These are phyloP conservation scores for Microcebus jonahi DNA, from an alignment of 2,113 vertebrate genomes.

Conservation along the genomic window DNA sequence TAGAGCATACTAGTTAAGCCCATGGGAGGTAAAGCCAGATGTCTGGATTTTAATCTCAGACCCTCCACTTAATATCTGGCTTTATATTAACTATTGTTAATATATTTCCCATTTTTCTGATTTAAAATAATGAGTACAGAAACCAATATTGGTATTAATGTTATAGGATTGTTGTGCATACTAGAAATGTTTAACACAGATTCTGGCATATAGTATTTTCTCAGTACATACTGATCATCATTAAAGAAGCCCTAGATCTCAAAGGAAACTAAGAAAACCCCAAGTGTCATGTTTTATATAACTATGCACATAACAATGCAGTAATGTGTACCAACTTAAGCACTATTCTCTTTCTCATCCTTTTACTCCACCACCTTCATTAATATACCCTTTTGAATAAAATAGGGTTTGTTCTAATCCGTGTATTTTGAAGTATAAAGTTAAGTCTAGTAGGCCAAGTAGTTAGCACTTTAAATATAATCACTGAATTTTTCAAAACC, in stretches of 20 bases:
- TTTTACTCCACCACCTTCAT: neutral
- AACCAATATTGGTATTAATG: neutral
- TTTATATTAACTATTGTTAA: neutral
- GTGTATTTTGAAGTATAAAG: neutral
- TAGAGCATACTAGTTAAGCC: neutral
- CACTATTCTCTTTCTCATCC: neutral
- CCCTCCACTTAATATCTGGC: neutral
- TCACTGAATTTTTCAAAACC: neutral
- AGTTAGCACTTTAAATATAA: neutral
- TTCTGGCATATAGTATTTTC: neutral
- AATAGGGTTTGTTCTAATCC: neutral
- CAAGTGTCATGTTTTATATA: neutral
- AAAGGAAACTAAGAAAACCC: neutral
- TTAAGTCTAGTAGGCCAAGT: neutral
- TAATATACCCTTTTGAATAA: neutral
- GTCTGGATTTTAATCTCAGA: neutral
- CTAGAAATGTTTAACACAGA: neutral
- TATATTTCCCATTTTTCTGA: neutral
- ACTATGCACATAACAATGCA: no score
- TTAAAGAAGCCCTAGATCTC: neutral
- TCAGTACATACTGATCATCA: neutral
- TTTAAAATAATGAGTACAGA: constrained; percentile 24
- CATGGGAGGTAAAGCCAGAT: neutral
- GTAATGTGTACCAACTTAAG: neutral
- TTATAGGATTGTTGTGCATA: neutral